phyloP scores from a whole-genome alignment of 53 echinoderm and acorn worm species.

The Crossaster papposus region DNA sequence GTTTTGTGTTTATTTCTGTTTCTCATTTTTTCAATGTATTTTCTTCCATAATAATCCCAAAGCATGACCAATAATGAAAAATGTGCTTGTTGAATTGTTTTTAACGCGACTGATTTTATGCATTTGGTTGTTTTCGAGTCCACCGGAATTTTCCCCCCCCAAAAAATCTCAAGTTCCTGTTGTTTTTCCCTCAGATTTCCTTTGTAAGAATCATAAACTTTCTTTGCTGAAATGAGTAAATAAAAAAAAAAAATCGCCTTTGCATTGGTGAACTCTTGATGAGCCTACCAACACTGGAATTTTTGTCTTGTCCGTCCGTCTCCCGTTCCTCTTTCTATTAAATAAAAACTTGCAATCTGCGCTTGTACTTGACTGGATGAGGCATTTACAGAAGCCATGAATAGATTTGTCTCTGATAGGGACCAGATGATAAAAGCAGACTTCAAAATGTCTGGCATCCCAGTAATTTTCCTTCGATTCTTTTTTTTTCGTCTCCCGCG shows the following conservation, averaged over 20 bases:
- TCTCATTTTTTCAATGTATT: too few species aligned
- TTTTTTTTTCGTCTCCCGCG: neutral
- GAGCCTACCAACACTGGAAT: too few species aligned
- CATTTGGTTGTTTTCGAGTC: neutral
- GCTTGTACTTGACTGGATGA: conserved; percentile 3
- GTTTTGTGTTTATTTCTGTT: too few species aligned
- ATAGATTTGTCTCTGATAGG: neutral
- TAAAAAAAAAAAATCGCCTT: too few species aligned
- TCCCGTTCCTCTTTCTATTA: neutral
- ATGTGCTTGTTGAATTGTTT: too few species aligned
- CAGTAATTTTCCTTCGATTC: conserved; percentile 10
- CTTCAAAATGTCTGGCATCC: conserved; percentile 28
- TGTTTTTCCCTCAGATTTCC: neutral
- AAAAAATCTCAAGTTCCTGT: neutral
- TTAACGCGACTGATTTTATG: neutral
- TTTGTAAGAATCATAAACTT: neutral
- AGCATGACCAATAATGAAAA: too few species aligned
- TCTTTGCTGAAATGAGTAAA: too few species aligned
- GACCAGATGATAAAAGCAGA: conserved; percentile 45
- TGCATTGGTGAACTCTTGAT: too few species aligned
- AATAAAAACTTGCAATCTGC: neutral
- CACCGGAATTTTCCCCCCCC: neutral
- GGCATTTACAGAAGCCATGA: neutral
- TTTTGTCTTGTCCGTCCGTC: too few species aligned
- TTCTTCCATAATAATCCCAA: too few species aligned